These are phyloP conservation scores for Drosophila leonis DNA, from an alignment of 2,888 invertebrate species.

Conservation along the genomic window DNA sequence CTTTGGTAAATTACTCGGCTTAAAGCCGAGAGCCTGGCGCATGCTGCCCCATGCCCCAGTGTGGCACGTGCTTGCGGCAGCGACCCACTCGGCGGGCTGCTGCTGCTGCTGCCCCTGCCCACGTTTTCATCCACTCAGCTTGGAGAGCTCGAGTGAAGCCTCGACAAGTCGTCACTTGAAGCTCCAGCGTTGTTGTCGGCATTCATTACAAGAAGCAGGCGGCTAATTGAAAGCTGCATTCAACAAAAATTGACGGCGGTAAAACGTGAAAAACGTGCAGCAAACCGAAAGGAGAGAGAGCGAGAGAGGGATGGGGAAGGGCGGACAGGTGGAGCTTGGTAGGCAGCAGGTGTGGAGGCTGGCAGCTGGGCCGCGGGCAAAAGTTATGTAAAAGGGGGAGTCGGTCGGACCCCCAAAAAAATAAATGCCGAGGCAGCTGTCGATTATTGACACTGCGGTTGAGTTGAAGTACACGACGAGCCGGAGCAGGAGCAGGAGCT, in stretches of 20 bases:
- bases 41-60: constrained; percentile 39
- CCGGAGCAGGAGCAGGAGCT: background rate
- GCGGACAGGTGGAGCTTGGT: constrained; percentile 4
- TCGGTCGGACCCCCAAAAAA: constrained; percentile 48
- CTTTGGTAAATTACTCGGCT: constrained; percentile 76
- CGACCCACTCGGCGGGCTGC: constrained; percentile 15
- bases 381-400: constrained; percentile 74
- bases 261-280: constrained; percentile 61
- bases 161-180: constrained; percentile 72
- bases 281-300: background rate
- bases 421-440: constrained; percentile 72
- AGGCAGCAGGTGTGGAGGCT: constrained; percentile 28
- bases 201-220: constrained; percentile 75
- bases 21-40: constrained; percentile 62
- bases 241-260: constrained; percentile 62
- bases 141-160: constrained; percentile 22
- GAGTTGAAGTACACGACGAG: constrained; percentile 22
- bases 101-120: too few species aligned
- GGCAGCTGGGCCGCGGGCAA: constrained; percentile 29
- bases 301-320: background rate
- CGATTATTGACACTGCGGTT: constrained; percentile 80
- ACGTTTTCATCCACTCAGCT: background rate
- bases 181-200: constrained; percentile 64
- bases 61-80: constrained; percentile 51
- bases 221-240: constrained; percentile 81